A percentile compares a stretch with the other conserved stretches of the same genome.
phyloP scores from a whole-genome alignment of 2,113 vertebrate species.

The Piprites chloris region DNA sequence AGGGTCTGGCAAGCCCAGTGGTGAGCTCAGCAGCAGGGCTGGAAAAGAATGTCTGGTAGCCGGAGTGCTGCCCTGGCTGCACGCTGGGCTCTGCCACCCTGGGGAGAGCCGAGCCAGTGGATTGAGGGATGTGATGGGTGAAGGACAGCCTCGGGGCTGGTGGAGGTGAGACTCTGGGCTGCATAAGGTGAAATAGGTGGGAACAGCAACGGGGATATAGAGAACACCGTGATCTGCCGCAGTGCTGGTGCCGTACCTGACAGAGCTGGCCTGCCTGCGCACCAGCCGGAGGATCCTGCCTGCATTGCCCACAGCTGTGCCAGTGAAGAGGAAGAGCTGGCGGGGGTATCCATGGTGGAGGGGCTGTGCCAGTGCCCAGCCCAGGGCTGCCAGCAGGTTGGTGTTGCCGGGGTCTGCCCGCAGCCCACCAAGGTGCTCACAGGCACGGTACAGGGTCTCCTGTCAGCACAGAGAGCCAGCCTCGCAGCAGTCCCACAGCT shows the following conservation, averaged over 20 bases:
- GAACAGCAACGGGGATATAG: fast-evolving
- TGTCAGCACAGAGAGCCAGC: not conserved
- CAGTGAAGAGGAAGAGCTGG: conserved; percentile 88
- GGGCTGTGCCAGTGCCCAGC: conserved; percentile 86
- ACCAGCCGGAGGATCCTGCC: conserved; percentile 86
- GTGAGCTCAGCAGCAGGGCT: not conserved
- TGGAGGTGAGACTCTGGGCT: fast-evolving
- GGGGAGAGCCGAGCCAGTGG: fast-evolving
- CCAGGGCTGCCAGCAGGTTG: conserved; percentile 82
- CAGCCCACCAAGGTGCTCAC: conserved; percentile 79
- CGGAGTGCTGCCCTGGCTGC: not conserved
- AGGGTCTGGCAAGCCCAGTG: not conserved
- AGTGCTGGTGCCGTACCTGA: conserved; percentile 71
- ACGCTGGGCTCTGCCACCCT: fast-evolving
- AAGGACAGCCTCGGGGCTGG: not conserved
- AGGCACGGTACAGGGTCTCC: conserved; percentile 79
- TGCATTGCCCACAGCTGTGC: conserved; percentile 56
- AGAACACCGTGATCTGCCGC: fast-evolving
- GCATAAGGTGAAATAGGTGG: not conserved
- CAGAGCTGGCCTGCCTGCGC: conserved; percentile 81
- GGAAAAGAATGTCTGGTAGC: not conserved
- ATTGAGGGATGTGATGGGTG: not conserved
- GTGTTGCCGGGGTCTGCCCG: conserved; percentile 63
- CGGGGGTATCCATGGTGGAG: conserved; percentile 86
- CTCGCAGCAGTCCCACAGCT: fast-evolving